Conservation (phyloP, 2,888 invertebrate genomes). For the Caenorhabditis virilis region DNA sequence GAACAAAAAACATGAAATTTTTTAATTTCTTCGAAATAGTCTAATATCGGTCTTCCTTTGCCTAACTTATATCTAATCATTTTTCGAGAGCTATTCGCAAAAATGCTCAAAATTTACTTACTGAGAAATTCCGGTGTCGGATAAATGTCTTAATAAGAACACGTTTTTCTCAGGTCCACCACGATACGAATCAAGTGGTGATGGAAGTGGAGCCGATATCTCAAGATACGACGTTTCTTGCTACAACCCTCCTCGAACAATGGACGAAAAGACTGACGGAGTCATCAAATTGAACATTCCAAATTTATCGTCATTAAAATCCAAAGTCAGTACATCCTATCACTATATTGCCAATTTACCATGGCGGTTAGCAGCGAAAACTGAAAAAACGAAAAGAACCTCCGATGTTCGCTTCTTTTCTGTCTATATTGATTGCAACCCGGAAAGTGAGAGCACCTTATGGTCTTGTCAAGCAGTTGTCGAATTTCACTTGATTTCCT, state of each 20-base stretch:
- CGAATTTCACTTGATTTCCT: constrained; percentile 49
- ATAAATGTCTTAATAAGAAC: not conserved
- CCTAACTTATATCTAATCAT: no score
- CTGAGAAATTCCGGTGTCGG: no score
- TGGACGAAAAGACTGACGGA: constrained; percentile 47
- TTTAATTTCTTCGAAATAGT: no score
- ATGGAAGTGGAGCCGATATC: constrained; percentile 3
- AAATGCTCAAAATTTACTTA: constrained; percentile 5
- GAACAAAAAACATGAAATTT: no score
- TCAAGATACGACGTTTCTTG: not conserved
- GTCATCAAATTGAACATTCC: constrained; percentile 53
- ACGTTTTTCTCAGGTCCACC: not conserved
- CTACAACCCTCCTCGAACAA: constrained; percentile 14
- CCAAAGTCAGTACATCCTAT: constrained; percentile 52
- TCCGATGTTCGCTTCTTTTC: constrained; percentile 61
- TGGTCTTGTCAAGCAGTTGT: constrained; percentile 66
- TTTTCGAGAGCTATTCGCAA: constrained; percentile 4
- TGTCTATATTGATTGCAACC: constrained; percentile 68
- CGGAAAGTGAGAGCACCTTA: constrained; percentile 63
- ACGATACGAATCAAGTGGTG: not conserved
- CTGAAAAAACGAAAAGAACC: constrained; percentile 64
- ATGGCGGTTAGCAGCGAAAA: constrained; percentile 66
- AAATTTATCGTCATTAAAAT: constrained; percentile 44
- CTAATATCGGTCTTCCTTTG: no score
- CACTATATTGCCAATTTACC: constrained; percentile 59